Evolutionary conservation across 2,888 invertebrate species (phyloP), one percentile per base, ranked within the genome.

Genomic region (Leistus spinibarbis): DNA sequence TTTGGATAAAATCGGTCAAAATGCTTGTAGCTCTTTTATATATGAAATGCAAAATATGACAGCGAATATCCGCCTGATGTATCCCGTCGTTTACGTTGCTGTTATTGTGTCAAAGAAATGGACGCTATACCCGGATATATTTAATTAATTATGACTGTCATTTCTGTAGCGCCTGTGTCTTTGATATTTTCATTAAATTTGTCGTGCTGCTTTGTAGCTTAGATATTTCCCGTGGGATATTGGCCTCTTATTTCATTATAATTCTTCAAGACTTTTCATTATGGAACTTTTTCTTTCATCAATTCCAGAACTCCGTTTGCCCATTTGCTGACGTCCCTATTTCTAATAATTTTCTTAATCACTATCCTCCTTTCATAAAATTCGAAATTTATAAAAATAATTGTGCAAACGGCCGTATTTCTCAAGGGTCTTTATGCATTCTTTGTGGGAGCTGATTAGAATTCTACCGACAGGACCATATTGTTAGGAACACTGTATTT

Each of bases 101-200:
- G 5, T 40, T 40, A 40, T 40, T 40, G 40, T 40, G 10, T 10
- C 7, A 40, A 40, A 13, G 13, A 40, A 40, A 10, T 40, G 10
- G 40, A 40, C 5, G 40, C 40, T 40, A 40, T 40, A 64, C n/a
- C n/a, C n/a, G n/a, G n/a, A n/a, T 64, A 23, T 64, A 64, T 23
- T 64, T 63, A 63, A 63, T 63, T 60, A 60, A 20, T 60, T 60
- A 64, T 27, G 24, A 64, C 27, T 64, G 64, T 64, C 64, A 23
- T 64, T 4, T 64, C 24, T 17, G 24, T 64, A n/a, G n/a, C 64
- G 3, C 27, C 16, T 17, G 24, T 64, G 22, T n/a, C 64, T 64
- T 64, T 24, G 24, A 64, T 24, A 23, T 64, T 64, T 27, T 64
- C 64, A 64, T 64, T 64, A 64, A 20, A 64, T 64, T 63, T 63